A percentile compares a stretch with the other conserved stretches of the same genome.
Conservation (phyloP, 2,797 vertebrate genomes). For the Phrynocephalus guinanensis region DNA sequence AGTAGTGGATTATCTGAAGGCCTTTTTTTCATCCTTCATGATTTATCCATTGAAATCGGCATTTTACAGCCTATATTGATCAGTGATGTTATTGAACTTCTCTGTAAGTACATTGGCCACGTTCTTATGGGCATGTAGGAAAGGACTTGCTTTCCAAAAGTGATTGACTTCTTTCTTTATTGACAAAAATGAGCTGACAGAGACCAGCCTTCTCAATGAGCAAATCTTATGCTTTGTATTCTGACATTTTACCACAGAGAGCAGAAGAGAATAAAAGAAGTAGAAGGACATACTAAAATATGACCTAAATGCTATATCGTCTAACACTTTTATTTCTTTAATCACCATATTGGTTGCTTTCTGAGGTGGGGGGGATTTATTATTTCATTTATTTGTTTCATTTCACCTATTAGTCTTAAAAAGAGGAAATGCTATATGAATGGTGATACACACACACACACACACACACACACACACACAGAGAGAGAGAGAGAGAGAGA, state of each 20-base stretch:
- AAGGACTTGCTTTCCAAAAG: conserved; percentile 58
- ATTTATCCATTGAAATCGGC: conserved; percentile 72
- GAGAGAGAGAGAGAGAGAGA: no score
- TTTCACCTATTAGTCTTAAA: no score
- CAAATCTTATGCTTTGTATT: conserved; percentile 49
- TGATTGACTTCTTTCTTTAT: conserved; percentile 76
- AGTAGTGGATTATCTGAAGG: conserved; percentile 64
- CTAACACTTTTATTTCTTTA: background rate
- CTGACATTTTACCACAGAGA: background rate
- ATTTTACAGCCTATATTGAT: conserved; percentile 75
- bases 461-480: no score
- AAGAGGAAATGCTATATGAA: background rate
- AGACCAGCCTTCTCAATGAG: conserved; percentile 59
- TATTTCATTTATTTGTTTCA: no score
- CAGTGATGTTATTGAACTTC: conserved; percentile 68
- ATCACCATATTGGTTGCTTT: background rate
- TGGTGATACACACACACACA: background rate
- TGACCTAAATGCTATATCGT: background rate
- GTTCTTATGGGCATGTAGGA: conserved; percentile 49
- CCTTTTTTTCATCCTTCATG: conserved; percentile 49
- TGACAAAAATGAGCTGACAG: conserved; percentile 75
- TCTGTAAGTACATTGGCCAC: conserved; percentile 54
- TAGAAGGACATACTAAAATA: background rate
- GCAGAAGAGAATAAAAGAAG: background rate
- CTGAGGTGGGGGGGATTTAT: background rate